Conservation (phyloP, 2,888 invertebrate genomes). For the Eugnorisma glareosa region DNA sequence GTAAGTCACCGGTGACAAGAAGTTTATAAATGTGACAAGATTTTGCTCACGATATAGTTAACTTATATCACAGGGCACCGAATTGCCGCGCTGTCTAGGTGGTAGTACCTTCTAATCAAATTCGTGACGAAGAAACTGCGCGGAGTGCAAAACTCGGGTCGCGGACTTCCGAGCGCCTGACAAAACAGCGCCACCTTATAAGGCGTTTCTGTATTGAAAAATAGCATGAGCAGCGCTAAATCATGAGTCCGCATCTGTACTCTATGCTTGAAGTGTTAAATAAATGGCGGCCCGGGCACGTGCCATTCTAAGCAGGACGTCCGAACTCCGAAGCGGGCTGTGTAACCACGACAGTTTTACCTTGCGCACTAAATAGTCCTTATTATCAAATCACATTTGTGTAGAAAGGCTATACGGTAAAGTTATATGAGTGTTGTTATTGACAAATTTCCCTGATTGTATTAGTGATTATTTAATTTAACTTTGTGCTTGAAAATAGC, state of each 20-base stretch:
- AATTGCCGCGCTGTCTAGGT: not conserved
- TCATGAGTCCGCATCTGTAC: no score
- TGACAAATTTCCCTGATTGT: not conserved
- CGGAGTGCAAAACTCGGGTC: not conserved
- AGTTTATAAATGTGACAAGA: not conserved
- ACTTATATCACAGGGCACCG: not conserved
- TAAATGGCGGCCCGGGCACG: no score
- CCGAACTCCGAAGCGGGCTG: not conserved
- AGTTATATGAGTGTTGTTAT: not conserved
- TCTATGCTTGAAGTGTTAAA: no score
- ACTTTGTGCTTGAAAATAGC: not conserved
- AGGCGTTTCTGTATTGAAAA: not conserved
- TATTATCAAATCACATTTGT: not conserved
- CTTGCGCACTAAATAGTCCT: not conserved
- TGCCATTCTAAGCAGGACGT: not conserved
- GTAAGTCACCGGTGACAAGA: conserved; percentile 80
- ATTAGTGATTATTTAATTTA: not conserved
- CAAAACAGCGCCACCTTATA: not conserved
- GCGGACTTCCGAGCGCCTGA: not conserved
- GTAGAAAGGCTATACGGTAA: not conserved
- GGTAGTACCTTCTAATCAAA: not conserved
- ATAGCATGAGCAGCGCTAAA: not conserved
- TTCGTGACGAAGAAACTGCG: not conserved
- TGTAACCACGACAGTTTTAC: not conserved
- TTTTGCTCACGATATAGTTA: not conserved